Base-by-base conservation (phyloP, 64 coral and sea anemone genomes). In the Astreopora myriophthalma region DNA sequence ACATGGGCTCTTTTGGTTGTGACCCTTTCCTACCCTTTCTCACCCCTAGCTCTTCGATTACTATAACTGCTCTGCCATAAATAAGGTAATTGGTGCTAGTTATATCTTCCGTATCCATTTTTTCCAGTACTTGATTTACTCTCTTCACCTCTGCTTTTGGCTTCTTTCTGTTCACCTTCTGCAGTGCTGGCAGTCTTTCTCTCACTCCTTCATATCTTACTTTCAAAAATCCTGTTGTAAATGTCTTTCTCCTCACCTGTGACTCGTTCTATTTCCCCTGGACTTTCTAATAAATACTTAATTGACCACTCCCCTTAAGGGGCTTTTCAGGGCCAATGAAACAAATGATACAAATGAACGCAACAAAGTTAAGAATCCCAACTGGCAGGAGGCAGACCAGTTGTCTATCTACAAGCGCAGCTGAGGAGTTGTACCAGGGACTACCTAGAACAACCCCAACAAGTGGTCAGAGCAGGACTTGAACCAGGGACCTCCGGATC, bases 91-190 rank as follows among this genome's bases (percentile, higher is more conserved):
- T 79, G 87, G 74, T 89, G 49, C 20, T 66, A 42, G 49, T 79
- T 27, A 89, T 44, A 23, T 89, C 60, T 13, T 79, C 63, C 1
- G 73, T 78, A 32, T 66, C 57, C 34, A 79, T 89, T 36, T 89
- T 89, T 76, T 61, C 87, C 39, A 79, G 34, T 57, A 89, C 55
- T 38, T 36, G 19, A 36, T 88, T 74, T 75, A 88, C 86, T 74
- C 32, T 71, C 17, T 71, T 73, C 24, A 49, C 38, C 63, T 40
- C 68, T 14, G 12, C 65, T 88, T 88, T 74, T 22, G 57, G 14
- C 72, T 88, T 33, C 48, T 70, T 71, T 71, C 36, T 44, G 36
- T 88, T 55, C 37, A 72, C 42, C 44, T 48, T 55, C 71, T 49
- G 28, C 34, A 86, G 22, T 86, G 84, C 5, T 69, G 12, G 64